Conservation (phyloP, 1,140 invertebrate genomes). For the Drosophila kurseongensis region DNA sequence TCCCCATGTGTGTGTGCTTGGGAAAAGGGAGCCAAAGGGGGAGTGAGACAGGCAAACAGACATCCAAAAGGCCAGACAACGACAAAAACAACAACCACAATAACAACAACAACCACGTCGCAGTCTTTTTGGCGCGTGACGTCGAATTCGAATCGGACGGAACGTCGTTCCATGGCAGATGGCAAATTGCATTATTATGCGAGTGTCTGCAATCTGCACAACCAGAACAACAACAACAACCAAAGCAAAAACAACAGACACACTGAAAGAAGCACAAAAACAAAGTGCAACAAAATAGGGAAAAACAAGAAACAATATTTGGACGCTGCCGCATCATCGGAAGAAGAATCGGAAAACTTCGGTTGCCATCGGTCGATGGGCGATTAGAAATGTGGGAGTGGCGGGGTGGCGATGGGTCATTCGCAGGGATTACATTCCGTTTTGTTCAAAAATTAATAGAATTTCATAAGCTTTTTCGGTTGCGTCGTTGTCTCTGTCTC, state of each 20-base stretch:
- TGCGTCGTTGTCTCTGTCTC: slow-evolving; percentile 32
- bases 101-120: slow-evolving; percentile 26
- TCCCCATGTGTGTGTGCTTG: slow-evolving; percentile 3
- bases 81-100: slow-evolving; percentile 12
- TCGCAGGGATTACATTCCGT: slow-evolving; percentile 71
- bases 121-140: slow-evolving; percentile 81
- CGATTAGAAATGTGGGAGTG: slow-evolving; percentile 45
- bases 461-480: slow-evolving; percentile 77
- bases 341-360: slow-evolving; percentile 36
- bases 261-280: slow-evolving; percentile 48
- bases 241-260: slow-evolving; percentile 12
- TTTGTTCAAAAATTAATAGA: slow-evolving; percentile 84
- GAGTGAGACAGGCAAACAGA: slow-evolving; percentile 37
- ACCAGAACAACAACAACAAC: slow-evolving; percentile 40
- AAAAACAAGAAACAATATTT: slow-evolving; percentile 67
- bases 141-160: slow-evolving; percentile 51
- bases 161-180: slow-evolving; percentile 57
- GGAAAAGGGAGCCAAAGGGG: slow-evolving; percentile 10
- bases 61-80: slow-evolving; percentile 34
- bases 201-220: slow-evolving; percentile 82
- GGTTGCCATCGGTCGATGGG: slow-evolving; percentile 31
- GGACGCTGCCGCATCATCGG: slow-evolving; percentile 13
- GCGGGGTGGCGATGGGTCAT: slow-evolving; percentile 15
- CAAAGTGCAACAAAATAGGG: slow-evolving; percentile 77
- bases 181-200: slow-evolving; percentile 84